Percentiles rank a stretch among this genome's conserved stretches.
Conservation (phyloP, 2,888 invertebrate species). For the Villa cingulata region DNA sequence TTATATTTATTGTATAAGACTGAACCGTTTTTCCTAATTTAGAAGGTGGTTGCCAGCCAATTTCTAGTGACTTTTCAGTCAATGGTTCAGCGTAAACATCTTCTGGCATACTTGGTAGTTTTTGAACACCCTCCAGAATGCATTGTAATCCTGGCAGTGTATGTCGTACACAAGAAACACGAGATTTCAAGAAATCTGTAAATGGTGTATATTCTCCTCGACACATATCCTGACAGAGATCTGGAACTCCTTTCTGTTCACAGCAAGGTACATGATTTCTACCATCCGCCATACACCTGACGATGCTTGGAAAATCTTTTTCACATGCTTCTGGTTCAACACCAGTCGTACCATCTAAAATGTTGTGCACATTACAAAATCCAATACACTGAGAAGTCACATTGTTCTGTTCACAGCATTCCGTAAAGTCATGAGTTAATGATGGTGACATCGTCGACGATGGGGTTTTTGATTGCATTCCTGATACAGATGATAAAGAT, state of each 20-base stretch:
- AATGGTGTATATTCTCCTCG: constrained; percentile 73
- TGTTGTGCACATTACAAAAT: constrained; percentile 69
- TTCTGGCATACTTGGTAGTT: constrained; percentile 58
- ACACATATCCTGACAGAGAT: constrained; percentile 75
- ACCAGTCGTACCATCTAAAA: constrained; percentile 59
- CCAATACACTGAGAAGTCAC: constrained; percentile 61
- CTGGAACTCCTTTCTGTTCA: constrained; percentile 64
- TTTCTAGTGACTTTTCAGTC: constrained; percentile 55
- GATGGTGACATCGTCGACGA: neutral
- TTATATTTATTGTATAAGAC: constrained; percentile 58
- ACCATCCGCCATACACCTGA: constrained; percentile 66
- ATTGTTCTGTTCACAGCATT: constrained; percentile 58
- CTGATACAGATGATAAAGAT: no score
- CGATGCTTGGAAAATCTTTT: constrained; percentile 64
- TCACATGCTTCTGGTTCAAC: constrained; percentile 72
- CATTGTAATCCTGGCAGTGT: constrained; percentile 71
- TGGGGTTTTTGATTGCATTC: no score
- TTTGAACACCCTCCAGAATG: constrained; percentile 61
- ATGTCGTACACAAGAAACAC: constrained; percentile 71
- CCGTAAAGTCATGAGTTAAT: constrained; percentile 63
- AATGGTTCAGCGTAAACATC: constrained; percentile 57
- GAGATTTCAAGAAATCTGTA: constrained; percentile 68
- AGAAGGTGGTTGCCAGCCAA: constrained; percentile 55
- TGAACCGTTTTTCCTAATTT: constrained; percentile 50
- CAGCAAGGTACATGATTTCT: constrained; percentile 78